Conservation (phyloP, 2,113 vertebrate genomes). For the Paramisgurnus dabryanus region DNA sequence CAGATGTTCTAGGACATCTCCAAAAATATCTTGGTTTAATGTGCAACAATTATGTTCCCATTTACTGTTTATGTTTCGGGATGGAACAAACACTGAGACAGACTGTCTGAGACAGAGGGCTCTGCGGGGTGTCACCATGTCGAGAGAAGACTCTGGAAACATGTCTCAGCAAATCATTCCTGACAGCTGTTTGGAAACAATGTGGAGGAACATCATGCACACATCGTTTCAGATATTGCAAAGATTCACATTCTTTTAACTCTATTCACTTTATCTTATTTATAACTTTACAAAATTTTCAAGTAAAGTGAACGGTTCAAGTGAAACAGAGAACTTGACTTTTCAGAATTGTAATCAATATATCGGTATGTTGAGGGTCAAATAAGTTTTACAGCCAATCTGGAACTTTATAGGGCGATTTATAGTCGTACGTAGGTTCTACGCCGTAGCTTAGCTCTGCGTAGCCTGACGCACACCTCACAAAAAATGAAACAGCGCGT, state of each 20-base stretch:
- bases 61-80: neutral
- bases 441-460: too few relatives aligned
- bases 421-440: too few relatives aligned
- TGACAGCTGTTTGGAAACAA: slow-evolving; percentile 48
- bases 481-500: too few relatives aligned
- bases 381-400: neutral
- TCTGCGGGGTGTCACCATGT: slow-evolving; percentile 34
- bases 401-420: neutral
- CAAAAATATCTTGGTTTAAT: neutral
- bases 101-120: slow-evolving; percentile 37
- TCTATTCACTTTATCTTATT: slow-evolving; percentile 19
- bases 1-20: too few relatives aligned
- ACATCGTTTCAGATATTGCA: slow-evolving; percentile 14
- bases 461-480: too few relatives aligned
- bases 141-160: slow-evolving; percentile 42
- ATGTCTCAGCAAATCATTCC: slow-evolving; percentile 36
- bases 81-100: neutral
- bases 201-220: slow-evolving; percentile 19
- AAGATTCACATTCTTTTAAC: slow-evolving; percentile 19
- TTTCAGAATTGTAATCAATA: neutral
- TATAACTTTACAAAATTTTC: slow-evolving; percentile 16
- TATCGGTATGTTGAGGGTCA: neutral
- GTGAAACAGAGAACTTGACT: slow-evolving; percentile 1
- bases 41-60: neutral
- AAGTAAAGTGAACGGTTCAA: neutral